Evolutionary conservation across 2,797 vertebrate genomes (phyloP), one percentile per base, ranked within the genome.

Genomic region (Epinephelus malabaricus): DNA sequence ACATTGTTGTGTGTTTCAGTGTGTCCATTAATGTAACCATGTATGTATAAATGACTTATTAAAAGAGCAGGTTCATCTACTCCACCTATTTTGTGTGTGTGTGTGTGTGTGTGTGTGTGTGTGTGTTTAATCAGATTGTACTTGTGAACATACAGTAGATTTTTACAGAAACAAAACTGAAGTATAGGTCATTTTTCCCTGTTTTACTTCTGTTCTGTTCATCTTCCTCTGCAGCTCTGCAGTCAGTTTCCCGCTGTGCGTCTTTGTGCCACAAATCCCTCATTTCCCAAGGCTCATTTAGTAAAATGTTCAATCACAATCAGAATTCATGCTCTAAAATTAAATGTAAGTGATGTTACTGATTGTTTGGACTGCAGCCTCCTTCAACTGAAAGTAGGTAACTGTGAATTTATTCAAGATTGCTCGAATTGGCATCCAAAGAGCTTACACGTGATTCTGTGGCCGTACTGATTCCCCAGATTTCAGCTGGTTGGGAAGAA

Each of bases 31-130:
- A 45, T 82, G 67, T 78, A 73, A 85, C 45, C 30, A 4, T 69
- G 45, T 77, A 30, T 83, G 50, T 68, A 15, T 66, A 59, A 76
- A 82, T 71, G 11, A 73, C 25, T 34, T 34, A 87, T 67, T 84
- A 84, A 89, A 89, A 59, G 27, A 69, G 60, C 53, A 51, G 12
- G 55, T 72, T 79, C 0, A 43, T 47, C 51, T 64, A 4, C 75
- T 73, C 9, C 0, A 62, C 25, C 19, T 40, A 13, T 45, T 8
- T 2, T 2, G 23, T 23, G 49, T 73, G 18, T 45, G 17, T 59
- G 27, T 30, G 5, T 30, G 27, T 27, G 27, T 27, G 27, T 27
- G 27, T 27, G 27, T 27, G 27, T 27, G 27, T 27, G 27, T 27
- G 27, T 27, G 27, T 30, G 5, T 30, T 30, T 50, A 5, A 30